These are phyloP conservation scores for Mesochorus sp. DNA, from an alignment of 2,888 invertebrate genomes.

Conservation along the genomic window DNA sequence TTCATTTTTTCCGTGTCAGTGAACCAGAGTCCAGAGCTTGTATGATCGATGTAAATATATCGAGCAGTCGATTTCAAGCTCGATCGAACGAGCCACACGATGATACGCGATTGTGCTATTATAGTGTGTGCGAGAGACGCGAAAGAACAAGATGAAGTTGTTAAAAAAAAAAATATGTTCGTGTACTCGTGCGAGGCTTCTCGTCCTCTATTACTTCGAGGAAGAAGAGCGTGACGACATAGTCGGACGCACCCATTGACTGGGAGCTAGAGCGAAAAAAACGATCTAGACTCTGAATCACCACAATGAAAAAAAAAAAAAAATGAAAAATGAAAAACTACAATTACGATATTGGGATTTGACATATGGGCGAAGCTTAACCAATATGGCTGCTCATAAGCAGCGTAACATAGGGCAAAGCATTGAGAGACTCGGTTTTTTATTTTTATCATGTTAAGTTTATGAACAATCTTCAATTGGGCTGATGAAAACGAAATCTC, in stretches of 20 bases:
- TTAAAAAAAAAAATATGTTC: not conserved
- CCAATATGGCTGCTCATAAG: too few relatives aligned
- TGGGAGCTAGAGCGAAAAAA: conserved; percentile 14
- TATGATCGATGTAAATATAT: not conserved
- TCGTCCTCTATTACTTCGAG: conserved; percentile 21
- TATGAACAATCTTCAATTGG: too few relatives aligned
- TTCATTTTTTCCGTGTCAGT: not conserved
- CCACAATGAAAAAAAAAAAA: not conserved
- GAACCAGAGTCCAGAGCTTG: not conserved
- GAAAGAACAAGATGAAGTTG: not conserved
- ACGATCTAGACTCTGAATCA: conserved; percentile 1
- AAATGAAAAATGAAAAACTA: not conserved
- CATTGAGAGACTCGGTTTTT: too few relatives aligned
- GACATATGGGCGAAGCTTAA: too few relatives aligned
- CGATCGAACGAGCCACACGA: not conserved
- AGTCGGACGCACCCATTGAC: conserved; percentile 35
- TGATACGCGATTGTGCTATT: not conserved
- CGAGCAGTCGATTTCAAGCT: not conserved
- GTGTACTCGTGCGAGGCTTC: not conserved
- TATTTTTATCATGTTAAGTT: too few relatives aligned
- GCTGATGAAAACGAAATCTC: too few relatives aligned
- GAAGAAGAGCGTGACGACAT: conserved; percentile 31
- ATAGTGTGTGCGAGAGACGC: not conserved
- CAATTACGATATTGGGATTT: conserved; percentile 31
- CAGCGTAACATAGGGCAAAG: too few relatives aligned